Percentiles rank a stretch among this genome's conserved stretches.
phyloP scores from a whole-genome alignment of 2,113 vertebrate species.

The Microcebus jonahi region DNA sequence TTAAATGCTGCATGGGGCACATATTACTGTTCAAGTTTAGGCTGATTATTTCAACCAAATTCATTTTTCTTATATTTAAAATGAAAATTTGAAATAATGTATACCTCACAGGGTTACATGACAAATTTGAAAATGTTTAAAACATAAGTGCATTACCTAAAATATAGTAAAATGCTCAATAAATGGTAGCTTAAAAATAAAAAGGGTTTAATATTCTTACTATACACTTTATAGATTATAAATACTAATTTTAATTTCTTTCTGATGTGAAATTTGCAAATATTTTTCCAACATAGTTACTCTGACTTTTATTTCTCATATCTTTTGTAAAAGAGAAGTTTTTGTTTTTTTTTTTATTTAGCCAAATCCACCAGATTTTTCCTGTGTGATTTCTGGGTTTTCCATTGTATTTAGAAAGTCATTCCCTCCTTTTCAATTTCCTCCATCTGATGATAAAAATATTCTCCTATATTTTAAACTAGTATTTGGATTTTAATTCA shows the following conservation, averaged over 20 bases:
- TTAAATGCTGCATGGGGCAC: not conserved
- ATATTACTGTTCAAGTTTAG: not conserved
- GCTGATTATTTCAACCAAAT: not conserved
- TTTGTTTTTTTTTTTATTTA: not conserved
- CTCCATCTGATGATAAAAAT: not conserved
- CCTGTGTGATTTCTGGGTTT: not conserved
- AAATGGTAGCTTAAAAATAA: not conserved
- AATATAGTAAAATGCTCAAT: not conserved
- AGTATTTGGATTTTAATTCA: not conserved
- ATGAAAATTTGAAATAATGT: not conserved
- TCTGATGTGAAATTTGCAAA: not conserved
- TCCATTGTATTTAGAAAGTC: not conserved
- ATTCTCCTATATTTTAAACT: not conserved
- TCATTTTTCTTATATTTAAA: slow-evolving; percentile 16
- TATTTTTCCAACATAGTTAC: not conserved
- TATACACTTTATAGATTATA: not conserved
- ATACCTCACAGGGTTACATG: not conserved
- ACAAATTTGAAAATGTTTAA: not conserved
- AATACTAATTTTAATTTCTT: not conserved
- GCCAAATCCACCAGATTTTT: not conserved
- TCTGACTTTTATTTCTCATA: not conserved
- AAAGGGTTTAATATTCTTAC: not conserved
- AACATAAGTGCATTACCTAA: not conserved
- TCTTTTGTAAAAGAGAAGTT: not conserved
- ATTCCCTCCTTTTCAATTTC: not conserved